Percentiles rank a stretch among this genome's conserved stretches.
Conservation (phyloP, 2,113 vertebrate genomes). For the Protobothrops mucrosquamatus region DNA sequence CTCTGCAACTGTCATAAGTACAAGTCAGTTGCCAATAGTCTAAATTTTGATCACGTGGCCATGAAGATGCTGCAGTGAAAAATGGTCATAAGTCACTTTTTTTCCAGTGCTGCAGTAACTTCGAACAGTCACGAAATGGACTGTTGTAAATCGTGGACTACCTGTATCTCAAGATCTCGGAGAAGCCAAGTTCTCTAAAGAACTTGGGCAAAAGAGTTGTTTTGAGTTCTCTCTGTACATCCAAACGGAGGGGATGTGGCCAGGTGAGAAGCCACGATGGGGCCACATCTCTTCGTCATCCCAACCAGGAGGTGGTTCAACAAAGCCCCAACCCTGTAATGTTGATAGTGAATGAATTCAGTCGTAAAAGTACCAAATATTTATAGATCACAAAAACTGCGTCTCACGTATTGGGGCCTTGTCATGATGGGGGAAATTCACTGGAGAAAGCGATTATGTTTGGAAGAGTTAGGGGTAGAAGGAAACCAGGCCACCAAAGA, state of each 20-base stretch:
- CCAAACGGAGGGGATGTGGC: neutral
- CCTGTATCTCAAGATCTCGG: neutral
- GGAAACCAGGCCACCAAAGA: neutral
- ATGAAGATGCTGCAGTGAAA: too few species aligned
- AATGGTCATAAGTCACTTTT: too few species aligned
- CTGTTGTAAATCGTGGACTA: too few species aligned
- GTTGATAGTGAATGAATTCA: neutral
- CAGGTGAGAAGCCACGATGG: neutral
- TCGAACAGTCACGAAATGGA: too few species aligned
- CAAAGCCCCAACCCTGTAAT: neutral
- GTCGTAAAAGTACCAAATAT: neutral
- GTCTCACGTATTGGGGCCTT: too few species aligned
- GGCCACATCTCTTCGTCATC: neutral
- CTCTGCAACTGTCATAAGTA: neutral
- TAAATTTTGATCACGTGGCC: too few species aligned
- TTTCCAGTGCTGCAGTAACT: too few species aligned
- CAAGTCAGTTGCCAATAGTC: neutral
- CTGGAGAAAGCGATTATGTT: neutral
- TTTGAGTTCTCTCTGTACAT: too few species aligned
- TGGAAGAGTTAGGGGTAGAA: neutral
- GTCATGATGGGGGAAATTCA: neutral
- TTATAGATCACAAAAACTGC: neutral
- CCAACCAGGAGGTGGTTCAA: neutral
- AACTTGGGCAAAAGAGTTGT: neutral
- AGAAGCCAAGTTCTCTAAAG: slow-evolving; percentile 3